phyloP scores from a whole-genome alignment of 2,797 vertebrate species.

The Rhincodon typus region DNA sequence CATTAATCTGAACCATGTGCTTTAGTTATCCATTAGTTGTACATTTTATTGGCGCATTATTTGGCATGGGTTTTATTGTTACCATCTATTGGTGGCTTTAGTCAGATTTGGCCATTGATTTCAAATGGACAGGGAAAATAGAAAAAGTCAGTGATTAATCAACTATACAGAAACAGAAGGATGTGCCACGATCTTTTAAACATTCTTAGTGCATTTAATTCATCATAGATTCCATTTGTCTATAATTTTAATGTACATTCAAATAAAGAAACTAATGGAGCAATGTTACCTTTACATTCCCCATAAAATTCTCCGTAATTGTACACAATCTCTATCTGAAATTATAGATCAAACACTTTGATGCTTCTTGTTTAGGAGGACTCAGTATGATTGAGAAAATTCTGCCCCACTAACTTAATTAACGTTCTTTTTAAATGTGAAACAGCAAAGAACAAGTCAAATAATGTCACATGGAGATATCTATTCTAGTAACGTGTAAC shows the following conservation, averaged over 20 bases:
- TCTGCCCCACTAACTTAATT: neutral
- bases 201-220: neutral
- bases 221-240: neutral
- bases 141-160: neutral
- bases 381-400: neutral
- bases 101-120: neutral
- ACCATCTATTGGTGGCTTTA: neutral
- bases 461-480: neutral
- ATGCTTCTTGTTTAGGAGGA: neutral
- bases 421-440: neutral
- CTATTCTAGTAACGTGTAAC: neutral
- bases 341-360: neutral
- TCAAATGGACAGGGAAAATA: neutral
- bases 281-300: neutral
- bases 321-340: neutral
- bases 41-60: neutral
- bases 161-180: neutral
- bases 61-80: neutral
- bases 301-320: neutral
- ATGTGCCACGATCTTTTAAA: neutral
- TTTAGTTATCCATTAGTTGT: neutral
- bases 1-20: neutral
- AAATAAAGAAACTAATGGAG: constrained; percentile 1
- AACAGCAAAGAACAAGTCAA: neutral
- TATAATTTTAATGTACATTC: neutral